These are phyloP conservation scores for Cyanocitta stelleri DNA, from an alignment of 2,113 vertebrate genomes.

Conservation along the genomic window DNA sequence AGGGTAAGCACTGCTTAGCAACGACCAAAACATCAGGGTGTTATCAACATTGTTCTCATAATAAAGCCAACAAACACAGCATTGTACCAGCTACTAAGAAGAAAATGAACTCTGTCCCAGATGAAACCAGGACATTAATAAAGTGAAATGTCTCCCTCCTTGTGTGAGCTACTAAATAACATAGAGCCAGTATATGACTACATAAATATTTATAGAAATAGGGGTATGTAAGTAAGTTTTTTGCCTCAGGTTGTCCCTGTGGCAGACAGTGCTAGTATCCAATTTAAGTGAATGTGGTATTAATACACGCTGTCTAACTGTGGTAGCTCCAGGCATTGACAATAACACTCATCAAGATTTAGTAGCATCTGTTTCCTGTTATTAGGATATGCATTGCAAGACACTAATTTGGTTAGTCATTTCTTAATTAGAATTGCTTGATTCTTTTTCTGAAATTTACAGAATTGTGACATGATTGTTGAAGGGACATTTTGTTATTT, in stretches of 20 bases:
- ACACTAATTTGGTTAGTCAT: background rate
- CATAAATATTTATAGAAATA: slow-evolving; percentile 26
- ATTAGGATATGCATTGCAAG: background rate
- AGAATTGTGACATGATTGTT: background rate
- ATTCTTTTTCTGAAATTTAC: background rate
- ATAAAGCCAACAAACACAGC: background rate
- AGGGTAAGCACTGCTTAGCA: background rate
- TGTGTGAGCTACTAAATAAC: background rate
- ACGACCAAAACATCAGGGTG: background rate
- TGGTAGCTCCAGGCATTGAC: slow-evolving; percentile 5
- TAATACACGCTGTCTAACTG: background rate
- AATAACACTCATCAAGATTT: background rate
- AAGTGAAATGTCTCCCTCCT: background rate
- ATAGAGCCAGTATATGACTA: background rate
- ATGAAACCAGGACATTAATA: background rate
- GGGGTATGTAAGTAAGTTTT: background rate
- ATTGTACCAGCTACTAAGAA: background rate
- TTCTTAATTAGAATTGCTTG: slow-evolving; percentile 16
- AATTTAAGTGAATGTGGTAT: background rate
- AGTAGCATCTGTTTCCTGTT: slow-evolving; percentile 12
- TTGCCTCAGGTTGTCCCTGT: background rate
- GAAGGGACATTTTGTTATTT: background rate
- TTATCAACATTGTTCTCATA: background rate
- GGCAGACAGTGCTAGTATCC: background rate
- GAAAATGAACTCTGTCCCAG: background rate